phyloP scores from a whole-genome alignment of 2,888 invertebrate species.

The Tineola bisselliella region DNA sequence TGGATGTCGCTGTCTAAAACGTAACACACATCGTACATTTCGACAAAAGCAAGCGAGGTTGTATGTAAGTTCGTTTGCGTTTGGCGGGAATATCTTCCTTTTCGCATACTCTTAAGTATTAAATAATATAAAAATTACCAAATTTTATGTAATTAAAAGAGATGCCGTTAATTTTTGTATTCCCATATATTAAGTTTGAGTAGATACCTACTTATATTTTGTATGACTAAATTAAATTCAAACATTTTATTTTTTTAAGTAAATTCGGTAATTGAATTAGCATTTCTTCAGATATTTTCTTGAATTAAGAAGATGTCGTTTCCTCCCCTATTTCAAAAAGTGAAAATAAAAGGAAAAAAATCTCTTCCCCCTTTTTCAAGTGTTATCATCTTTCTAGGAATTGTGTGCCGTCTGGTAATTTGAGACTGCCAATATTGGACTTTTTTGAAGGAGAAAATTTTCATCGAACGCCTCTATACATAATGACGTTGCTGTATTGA shows the following conservation, averaged over 20 bases:
- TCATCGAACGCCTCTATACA: background rate
- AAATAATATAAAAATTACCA: too few species aligned
- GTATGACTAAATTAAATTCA: background rate
- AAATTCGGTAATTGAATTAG: constrained; percentile 3
- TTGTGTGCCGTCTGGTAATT: constrained; percentile 4
- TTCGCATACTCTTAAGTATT: too few species aligned
- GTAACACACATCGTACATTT: too few species aligned
- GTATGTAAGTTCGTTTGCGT: too few species aligned
- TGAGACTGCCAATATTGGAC: background rate
- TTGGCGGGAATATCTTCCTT: too few species aligned
- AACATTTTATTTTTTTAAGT: background rate
- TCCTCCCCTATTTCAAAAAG: constrained; percentile 2
- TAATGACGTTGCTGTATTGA: background rate
- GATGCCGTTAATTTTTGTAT: too few species aligned
- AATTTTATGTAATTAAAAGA: too few species aligned
- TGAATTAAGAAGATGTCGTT: constrained; percentile 4
- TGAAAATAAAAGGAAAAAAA: constrained; percentile 7
- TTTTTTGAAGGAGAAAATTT: background rate
- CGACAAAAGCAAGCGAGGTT: too few species aligned
- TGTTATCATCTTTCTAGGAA: constrained; percentile 5
- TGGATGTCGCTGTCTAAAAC: too few species aligned
- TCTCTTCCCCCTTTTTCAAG: background rate
- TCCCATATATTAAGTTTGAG: too few species aligned
- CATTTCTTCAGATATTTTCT: background rate
- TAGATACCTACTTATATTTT: too few species aligned